Conservation (phyloP, 2,888 invertebrate species). For the Athalia rosae region DNA sequence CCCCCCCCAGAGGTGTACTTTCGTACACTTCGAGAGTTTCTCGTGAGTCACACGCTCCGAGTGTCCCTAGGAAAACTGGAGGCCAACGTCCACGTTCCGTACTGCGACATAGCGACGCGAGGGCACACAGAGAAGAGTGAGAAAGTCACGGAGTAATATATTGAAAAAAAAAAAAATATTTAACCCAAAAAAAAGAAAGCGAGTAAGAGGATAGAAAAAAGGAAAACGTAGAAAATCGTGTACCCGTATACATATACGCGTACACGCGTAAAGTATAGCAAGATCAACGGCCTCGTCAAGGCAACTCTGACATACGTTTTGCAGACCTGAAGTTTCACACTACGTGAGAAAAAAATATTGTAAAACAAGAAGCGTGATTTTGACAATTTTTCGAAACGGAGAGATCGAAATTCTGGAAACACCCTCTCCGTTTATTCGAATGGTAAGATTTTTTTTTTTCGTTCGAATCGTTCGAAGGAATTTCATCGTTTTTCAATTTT, state of each 20-base stretch:
- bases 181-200: conserved; percentile 3
- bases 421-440: background rate
- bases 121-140: conserved; percentile 20
- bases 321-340: background rate
- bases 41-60: conserved; percentile 24
- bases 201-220: conserved; percentile 15
- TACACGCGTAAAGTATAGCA: conserved; percentile 13
- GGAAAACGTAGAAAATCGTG: background rate
- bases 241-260: background rate
- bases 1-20: conserved; percentile 17
- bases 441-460: background rate
- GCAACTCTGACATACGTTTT: conserved; percentile 33
- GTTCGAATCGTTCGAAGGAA: background rate
- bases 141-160: conserved; percentile 35
- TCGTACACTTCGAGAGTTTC: conserved; percentile 1
- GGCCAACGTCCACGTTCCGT: background rate
- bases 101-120: too few relatives aligned
- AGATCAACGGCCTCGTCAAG: conserved; percentile 44
- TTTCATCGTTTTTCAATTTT: too few relatives aligned
- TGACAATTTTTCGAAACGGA: background rate
- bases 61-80: conserved; percentile 6
- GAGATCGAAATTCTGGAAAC: conserved; percentile 11
- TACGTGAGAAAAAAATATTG: background rate
- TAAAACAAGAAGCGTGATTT: background rate
- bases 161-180: conserved; percentile 1